These are phyloP conservation scores for Troilus luridus DNA, from an alignment of 2,888 invertebrate genomes.

Conservation along the genomic window DNA sequence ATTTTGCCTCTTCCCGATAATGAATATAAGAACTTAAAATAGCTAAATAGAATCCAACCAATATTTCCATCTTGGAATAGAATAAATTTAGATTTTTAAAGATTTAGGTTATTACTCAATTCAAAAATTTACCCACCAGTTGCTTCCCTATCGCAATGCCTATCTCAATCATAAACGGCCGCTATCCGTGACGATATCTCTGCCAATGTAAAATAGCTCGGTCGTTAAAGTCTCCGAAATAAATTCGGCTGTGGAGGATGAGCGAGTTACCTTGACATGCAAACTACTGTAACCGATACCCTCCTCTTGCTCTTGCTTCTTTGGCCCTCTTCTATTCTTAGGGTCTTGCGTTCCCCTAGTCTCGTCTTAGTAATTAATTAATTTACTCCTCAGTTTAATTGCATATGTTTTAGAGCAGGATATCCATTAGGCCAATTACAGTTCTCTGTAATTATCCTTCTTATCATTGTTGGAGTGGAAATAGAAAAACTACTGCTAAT, in stretches of 20 bases:
- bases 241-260: constrained; percentile 6
- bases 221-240: constrained; percentile 19
- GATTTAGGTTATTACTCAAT: background rate
- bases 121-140: background rate
- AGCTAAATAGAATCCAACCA: background rate
- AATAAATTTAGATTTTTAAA: background rate
- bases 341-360: background rate
- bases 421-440: background rate
- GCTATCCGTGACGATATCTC: constrained; percentile 2
- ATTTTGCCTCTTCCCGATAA: too few species aligned
- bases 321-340: background rate
- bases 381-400: constrained; percentile 23
- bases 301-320: background rate
- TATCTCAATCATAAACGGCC: background rate
- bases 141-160: background rate
- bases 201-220: constrained; percentile 4
- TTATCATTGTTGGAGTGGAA: background rate
- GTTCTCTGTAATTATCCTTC: background rate
- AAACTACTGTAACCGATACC: constrained; percentile 45
- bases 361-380: background rate
- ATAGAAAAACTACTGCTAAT: background rate
- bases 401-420: background rate
- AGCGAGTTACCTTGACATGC: constrained; percentile 42
- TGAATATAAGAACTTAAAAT: too few species aligned
- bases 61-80: background rate